Conservation (phyloP, 1,140 invertebrate species). For the Eriocheir sinensis region DNA sequence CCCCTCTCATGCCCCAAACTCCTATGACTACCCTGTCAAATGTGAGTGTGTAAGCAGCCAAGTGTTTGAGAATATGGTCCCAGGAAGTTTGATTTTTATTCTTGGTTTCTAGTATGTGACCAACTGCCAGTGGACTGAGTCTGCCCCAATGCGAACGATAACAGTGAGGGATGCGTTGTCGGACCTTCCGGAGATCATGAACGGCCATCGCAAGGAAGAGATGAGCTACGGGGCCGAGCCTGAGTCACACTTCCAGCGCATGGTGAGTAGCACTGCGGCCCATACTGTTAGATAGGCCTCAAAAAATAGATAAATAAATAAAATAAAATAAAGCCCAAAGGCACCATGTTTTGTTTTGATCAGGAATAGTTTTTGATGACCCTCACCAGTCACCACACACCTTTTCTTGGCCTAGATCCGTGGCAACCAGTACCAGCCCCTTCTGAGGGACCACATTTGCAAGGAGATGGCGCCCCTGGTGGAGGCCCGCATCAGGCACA, state of each 20-base stretch:
- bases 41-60: too few relatives aligned
- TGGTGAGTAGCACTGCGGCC: slow-evolving; percentile 82
- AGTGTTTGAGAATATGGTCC: too few relatives aligned
- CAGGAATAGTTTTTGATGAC: too few relatives aligned
- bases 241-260: slow-evolving; percentile 89
- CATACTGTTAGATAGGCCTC: too few relatives aligned
- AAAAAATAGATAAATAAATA: not conserved
- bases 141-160: slow-evolving; percentile 88
- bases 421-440: slow-evolving; percentile 84
- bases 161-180: slow-evolving; percentile 92
- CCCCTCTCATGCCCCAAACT: too few relatives aligned
- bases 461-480: slow-evolving; percentile 92
- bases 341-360: too few relatives aligned
- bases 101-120: slow-evolving; percentile 81
- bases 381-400: too few relatives aligned
- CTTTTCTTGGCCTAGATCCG: too few relatives aligned
- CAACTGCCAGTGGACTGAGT: slow-evolving; percentile 84
- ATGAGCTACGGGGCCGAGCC: slow-evolving; percentile 89
- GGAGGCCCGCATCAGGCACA: slow-evolving; percentile 89
- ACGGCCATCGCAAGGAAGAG: slow-evolving; percentile 87
- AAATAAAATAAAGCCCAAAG: not conserved
- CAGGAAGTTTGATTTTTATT: not conserved
- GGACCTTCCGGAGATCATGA: slow-evolving; percentile 90
- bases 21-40: too few relatives aligned
- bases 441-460: slow-evolving; percentile 90